Evolutionary conservation across 2,888 invertebrate genomes (phyloP), one percentile per base, ranked within the genome.

Genomic region (Lasioglossum morio): DNA sequence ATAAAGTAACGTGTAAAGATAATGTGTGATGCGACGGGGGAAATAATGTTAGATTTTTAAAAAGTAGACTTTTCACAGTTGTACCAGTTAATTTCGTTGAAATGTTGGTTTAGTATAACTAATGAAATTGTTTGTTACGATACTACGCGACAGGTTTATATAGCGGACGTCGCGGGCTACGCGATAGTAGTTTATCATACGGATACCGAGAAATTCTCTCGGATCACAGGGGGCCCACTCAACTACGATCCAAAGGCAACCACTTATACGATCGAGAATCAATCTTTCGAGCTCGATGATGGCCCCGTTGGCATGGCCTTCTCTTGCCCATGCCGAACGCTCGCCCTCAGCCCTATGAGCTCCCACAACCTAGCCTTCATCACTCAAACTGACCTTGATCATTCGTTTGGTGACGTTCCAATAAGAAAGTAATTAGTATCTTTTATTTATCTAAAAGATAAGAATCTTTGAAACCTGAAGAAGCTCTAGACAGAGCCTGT

Each of bases 271-370:
- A 91, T 95, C 4, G 93, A 94, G 1, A 97, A 96, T 4, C 96
- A 96, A 89, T 95, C 95, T 73, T 97, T 97, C 91, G 96, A 96
- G 77, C 93, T 97, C 69, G 96, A 96, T 96, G 97, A 97, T 89
- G 97, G 97, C 0, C 92, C 97, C 1, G 93, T 97, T 0, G 97
- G 97, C 0, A 96, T 97, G 96, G 96, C 97, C 0, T 90, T 97
- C 14, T 96, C 97, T 1, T 96, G 97, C 0, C 0, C 0, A 0
- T 46, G 73, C 3, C 0, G 30, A 19, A 46, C 69, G 1, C 85
- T 94, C 8, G 79, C 89, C 63, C 92, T 91, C 73, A 88, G 91
- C 46, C 88, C 94, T 4, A 79, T 93, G 40, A 91, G 93, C 0
- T 93, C 93, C 0, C 83, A 74, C 30, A 88, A 89, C n/a, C 63